Percentiles rank a stretch among this genome's conserved stretches.
These are phyloP conservation scores for Caiman crocodilus DNA, from an alignment of 2,797 vertebrate species.

Conservation along the genomic window DNA sequence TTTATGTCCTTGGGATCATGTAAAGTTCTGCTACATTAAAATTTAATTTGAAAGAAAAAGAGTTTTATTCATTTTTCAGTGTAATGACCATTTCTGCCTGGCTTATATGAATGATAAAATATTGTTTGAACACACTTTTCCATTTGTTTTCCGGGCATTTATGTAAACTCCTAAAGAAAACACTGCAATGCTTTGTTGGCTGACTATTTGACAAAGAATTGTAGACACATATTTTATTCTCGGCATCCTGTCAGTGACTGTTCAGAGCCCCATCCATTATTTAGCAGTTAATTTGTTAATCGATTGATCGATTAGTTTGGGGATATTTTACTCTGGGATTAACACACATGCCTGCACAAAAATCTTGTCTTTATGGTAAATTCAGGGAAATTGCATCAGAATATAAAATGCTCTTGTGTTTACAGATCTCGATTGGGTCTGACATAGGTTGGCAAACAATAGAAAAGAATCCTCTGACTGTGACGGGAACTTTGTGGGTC, in stretches of 20 bases:
- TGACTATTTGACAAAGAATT: conserved; percentile 76
- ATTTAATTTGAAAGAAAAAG: conserved; percentile 82
- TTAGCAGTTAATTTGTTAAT: conserved; percentile 84
- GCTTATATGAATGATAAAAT: conserved; percentile 82
- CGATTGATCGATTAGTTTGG: conserved; percentile 78
- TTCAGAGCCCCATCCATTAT: conserved; percentile 74
- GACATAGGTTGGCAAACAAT: conserved; percentile 74
- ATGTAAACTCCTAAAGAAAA: conserved; percentile 77
- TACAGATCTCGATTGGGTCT: conserved; percentile 79
- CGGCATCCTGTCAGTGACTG: conserved; percentile 66
- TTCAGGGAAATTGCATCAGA: conserved; percentile 76
- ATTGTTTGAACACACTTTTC: conserved; percentile 74
- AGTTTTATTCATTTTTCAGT: conserved; percentile 82
- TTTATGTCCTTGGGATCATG: conserved; percentile 81
- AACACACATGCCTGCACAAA: conserved; percentile 47
- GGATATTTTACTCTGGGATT: conserved; percentile 70
- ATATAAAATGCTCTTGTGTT: conserved; percentile 70
- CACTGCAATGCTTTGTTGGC: conserved; percentile 74
- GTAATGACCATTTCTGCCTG: conserved; percentile 78
- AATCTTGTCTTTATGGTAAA: conserved; percentile 63
- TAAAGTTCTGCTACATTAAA: conserved; percentile 86
- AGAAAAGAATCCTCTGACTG: conserved; percentile 69
- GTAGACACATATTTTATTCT: conserved; percentile 81
- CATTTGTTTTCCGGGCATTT: conserved; percentile 78
- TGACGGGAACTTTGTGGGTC: conserved; percentile 75